Base-by-base conservation (phyloP, 2,113 vertebrate genomes). In the Toxostoma redivivum region DNA sequence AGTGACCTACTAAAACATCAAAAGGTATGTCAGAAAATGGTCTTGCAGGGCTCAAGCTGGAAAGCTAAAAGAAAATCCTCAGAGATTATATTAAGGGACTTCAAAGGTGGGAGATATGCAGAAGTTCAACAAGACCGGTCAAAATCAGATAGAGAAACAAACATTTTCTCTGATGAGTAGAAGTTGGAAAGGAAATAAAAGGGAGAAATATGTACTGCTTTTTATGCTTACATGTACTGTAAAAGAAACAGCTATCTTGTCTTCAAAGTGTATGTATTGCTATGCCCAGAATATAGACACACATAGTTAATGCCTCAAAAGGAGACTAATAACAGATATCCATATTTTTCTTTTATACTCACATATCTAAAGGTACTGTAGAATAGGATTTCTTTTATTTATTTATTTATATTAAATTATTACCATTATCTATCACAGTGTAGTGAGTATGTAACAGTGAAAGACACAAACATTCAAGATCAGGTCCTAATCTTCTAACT, bases 1-100 rank as follows among this genome's bases (percentile, higher is more conserved):
- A 78, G 87, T 95, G 93, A 94, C 95, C 90, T 91, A 93, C n/a
- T 93, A 87, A 94, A 94, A 87, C 87, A 90, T 95, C 87, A 94
- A 94, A 95, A 89, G 48, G 20, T 44, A 67, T 60, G 73, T 79
- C 61, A 94, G 66, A 57, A 48, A 91, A 87, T 76, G 65, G 48
- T 94, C 40, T 74, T 90, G 48, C 37, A 71, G 73, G 48, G n/a
- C 61, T 94, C 69, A 81, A 84, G 60, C 42, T 91, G 78, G 61
- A 87, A 93, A 94, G 50, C 73, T 67, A 33, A 79, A 84, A 81
- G 77, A 92, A 96, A 93, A 96, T 87, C 81, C 81, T 94, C 53
- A 81, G 71, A 96, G 92, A 96, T 79, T 85, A 50, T 51, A 67
- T 40, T 66, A 40, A 78, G 28, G 28, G 66, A 95, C 70, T 96